Evolutionary conservation across 2,797 vertebrate species (phyloP), one percentile per base, ranked within the genome.

Genomic region (Nasua narica): DNA sequence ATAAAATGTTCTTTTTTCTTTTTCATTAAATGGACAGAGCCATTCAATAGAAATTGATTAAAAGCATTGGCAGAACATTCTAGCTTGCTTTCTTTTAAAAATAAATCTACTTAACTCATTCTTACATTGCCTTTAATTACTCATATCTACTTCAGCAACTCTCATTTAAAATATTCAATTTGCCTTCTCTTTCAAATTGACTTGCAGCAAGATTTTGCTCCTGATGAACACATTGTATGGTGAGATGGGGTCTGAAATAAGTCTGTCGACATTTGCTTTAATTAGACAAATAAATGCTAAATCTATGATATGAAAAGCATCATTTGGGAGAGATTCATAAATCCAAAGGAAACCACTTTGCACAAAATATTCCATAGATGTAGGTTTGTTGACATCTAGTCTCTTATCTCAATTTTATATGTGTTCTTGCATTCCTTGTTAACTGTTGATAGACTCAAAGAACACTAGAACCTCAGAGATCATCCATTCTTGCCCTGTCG

Each of bases 121-220:
- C 43, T 72, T 86, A 65, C 27, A 48, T 40, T 78, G 29, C 52
- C 35, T 78, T 65, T 27, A 54, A 40, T 93, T 83, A 65, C 29
- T 81, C 12, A 3, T 9, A 18, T 86, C 67, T 46, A 67, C 69
- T 96, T 78, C 35, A 79, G 52, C 37, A 58, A 76, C 29, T 77
- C 29, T 81, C 86, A 52, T 50, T 85, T 87, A 91, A 96, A 87
- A 52, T 84, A 90, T 9, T 87, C 40, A 77, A 40, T 90, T 78
- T 97, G 11, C 16, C 23, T 79, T 94, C 43, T 91, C 15, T 81
- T 85, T 78, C 43, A 74, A n/a, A 48, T 52, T 76, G 70, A 90
- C 32, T 40, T 92, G 85, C n/a, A 32, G 48, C 69, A 16, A 93
- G 40, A 65, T 72, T 87, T 94, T 95, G 10, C 50, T 82, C 4